Percentiles rank a stretch among this genome's conserved stretches.
Evolutionary conservation across 2,888 invertebrate species (phyloP).

Genomic region (Charanyca ferruginea): DNA sequence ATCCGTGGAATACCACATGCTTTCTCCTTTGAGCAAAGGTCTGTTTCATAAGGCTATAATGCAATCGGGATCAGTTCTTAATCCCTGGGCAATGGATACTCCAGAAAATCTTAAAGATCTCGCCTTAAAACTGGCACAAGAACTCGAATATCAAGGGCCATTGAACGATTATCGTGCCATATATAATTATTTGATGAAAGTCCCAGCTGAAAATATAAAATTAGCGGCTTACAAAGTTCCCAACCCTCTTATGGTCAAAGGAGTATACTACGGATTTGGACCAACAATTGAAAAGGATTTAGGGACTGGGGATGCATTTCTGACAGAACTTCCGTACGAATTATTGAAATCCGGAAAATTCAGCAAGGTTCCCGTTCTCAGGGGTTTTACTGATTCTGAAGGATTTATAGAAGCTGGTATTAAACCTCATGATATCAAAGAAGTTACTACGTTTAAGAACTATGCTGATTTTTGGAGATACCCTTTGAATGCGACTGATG

Average conservation of each 20-base stretch:
- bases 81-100: constrained; percentile 75
- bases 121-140: constrained; percentile 63
- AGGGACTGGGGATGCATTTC: constrained; percentile 70
- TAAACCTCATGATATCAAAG: constrained; percentile 64
- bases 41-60: constrained; percentile 79
- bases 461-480: constrained; percentile 66
- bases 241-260: constrained; percentile 20
- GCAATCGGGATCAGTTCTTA: constrained; percentile 77
- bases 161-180: constrained; percentile 63
- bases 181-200: constrained; percentile 64
- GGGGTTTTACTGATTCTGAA: constrained; percentile 79
- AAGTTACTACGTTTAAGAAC: constrained; percentile 65
- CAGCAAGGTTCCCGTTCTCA: constrained; percentile 82
- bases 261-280: constrained; percentile 69
- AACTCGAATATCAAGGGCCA: constrained; percentile 70
- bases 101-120: constrained; percentile 66
- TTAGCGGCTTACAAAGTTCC: constrained; percentile 57
- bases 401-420: constrained; percentile 70
- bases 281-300: constrained; percentile 78
- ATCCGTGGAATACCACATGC: constrained; percentile 75
- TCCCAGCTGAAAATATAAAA: constrained; percentile 57
- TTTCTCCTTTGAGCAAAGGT: constrained; percentile 73
- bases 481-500: constrained; percentile 40
- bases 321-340: constrained; percentile 78
- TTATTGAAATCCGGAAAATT: constrained; percentile 78